Percentiles rank a stretch among this genome's conserved stretches.
Conservation (phyloP, 1,140 invertebrate species). For the Cydia splendana region DNA sequence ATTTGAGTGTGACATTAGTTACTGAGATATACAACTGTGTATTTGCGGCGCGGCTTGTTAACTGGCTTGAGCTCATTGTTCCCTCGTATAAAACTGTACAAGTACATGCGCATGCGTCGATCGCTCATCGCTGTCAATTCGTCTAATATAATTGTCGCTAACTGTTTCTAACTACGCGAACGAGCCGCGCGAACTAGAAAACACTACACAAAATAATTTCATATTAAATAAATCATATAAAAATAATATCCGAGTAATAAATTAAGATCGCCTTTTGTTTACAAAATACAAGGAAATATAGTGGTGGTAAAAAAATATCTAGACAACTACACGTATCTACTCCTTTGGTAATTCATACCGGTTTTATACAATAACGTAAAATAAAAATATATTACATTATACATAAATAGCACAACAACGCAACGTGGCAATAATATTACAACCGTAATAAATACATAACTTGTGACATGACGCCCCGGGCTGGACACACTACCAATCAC, state of each 20-base stretch:
- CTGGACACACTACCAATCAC: background rate
- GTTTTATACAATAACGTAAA: slow-evolving; percentile 59
- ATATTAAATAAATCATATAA: slow-evolving; percentile 36
- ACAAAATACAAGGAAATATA: slow-evolving; percentile 25
- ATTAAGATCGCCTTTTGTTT: slow-evolving; percentile 19
- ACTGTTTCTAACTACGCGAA: slow-evolving; percentile 37
- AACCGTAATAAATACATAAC: slow-evolving; percentile 48
- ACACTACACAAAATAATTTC: slow-evolving; percentile 57
- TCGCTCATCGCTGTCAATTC: slow-evolving; percentile 51
- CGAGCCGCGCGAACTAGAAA: slow-evolving; percentile 38
- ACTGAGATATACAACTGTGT: background rate
- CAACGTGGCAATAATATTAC: slow-evolving; percentile 50
- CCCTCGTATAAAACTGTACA: slow-evolving; percentile 64
- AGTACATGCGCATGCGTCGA: slow-evolving; percentile 44
- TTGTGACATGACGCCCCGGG: slow-evolving; percentile 43
- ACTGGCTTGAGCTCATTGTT: slow-evolving; percentile 57
- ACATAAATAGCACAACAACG: slow-evolving; percentile 54
- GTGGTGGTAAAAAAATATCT: slow-evolving; percentile 41
- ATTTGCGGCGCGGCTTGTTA: slow-evolving; percentile 11
- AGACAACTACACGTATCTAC: slow-evolving; percentile 71
- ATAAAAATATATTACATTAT: slow-evolving; percentile 64
- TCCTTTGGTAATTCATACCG: slow-evolving; percentile 78
- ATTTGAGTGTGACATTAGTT: background rate
- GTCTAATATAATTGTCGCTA: slow-evolving; percentile 61
- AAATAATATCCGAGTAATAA: slow-evolving; percentile 36